Conservation (phyloP, 1,140 invertebrate genomes). For the Phortica variegata region DNA sequence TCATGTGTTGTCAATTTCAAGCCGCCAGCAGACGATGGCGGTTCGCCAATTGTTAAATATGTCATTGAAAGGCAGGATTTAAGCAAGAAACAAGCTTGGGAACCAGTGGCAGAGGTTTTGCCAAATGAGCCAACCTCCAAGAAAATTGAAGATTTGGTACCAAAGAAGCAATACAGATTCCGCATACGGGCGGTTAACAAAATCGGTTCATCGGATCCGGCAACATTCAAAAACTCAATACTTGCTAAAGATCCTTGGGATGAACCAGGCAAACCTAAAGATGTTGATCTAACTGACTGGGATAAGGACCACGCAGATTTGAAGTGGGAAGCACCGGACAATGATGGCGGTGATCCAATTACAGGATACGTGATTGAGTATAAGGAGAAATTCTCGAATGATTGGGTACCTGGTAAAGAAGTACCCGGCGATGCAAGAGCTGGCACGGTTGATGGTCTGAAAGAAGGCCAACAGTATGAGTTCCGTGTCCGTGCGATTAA, state of each 20-base stretch:
- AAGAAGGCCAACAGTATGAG: constrained; percentile 94
- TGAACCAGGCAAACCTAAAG: constrained; percentile 88
- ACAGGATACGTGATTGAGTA: constrained; percentile 91
- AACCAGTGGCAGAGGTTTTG: constrained; percentile 74
- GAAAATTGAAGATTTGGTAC: constrained; percentile 83
- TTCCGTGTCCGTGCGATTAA: constrained; percentile 95
- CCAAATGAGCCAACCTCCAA: constrained; percentile 68
- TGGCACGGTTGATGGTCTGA: constrained; percentile 83
- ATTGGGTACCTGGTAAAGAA: constrained; percentile 80
- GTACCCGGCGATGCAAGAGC: constrained; percentile 73
- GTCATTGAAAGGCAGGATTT: constrained; percentile 93
- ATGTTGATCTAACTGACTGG: constrained; percentile 92
- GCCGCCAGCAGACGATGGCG: constrained; percentile 89
- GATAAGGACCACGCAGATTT: constrained; percentile 93
- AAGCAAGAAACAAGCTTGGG: constrained; percentile 84
- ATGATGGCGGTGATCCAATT: constrained; percentile 92
- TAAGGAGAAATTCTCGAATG: constrained; percentile 89
- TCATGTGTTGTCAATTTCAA: constrained; percentile 92
- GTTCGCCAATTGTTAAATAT: constrained; percentile 86
- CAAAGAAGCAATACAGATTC: constrained; percentile 92
- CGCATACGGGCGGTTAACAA: constrained; percentile 93
- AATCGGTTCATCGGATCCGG: constrained; percentile 84
- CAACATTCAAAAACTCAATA: constrained; percentile 79
- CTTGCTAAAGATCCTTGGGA: constrained; percentile 98
- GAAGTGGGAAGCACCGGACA: constrained; percentile 87